These are phyloP conservation scores for Ruditapes philippinarum DNA, from an alignment of 1,140 invertebrate species.

Conservation along the genomic window DNA sequence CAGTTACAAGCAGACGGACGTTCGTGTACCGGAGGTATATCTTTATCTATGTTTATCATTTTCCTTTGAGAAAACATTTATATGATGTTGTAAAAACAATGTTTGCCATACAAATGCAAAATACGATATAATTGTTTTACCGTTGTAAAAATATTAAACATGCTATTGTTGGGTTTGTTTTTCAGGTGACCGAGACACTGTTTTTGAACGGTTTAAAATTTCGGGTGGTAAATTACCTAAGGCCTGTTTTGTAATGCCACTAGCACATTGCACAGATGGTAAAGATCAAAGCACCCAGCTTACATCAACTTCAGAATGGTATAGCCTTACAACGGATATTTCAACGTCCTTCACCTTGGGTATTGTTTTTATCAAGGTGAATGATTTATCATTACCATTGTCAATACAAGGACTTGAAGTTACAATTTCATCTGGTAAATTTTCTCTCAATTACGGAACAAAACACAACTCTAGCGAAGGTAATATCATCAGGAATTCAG, in stretches of 20 bases:
- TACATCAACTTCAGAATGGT: conserved; percentile 31
- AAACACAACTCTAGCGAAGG: not conserved
- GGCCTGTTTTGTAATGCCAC: not conserved
- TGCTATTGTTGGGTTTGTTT: too few species aligned
- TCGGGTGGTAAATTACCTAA: not conserved
- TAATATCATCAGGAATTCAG: not conserved
- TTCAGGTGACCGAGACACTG: not conserved
- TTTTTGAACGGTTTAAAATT: conserved; percentile 6
- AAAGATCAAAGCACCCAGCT: not conserved
- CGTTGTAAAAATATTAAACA: too few species aligned
- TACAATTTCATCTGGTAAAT: not conserved
- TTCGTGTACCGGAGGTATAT: not conserved
- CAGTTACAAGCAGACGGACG: not conserved
- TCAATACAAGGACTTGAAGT: conserved; percentile 9
- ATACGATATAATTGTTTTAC: too few species aligned
- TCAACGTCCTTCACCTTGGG: not conserved
- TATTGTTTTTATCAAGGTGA: conserved; percentile 18
- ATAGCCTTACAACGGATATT: not conserved
- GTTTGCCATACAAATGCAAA: too few species aligned
- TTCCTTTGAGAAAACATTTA: too few species aligned
- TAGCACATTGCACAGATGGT: conserved; percentile 32
- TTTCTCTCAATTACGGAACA: not conserved
- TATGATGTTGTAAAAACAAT: too few species aligned
- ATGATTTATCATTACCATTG: not conserved
- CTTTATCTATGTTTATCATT: too few species aligned